Conservation (phyloP, 1,140 invertebrate genomes). For the Temnothorax nylanderi region DNA sequence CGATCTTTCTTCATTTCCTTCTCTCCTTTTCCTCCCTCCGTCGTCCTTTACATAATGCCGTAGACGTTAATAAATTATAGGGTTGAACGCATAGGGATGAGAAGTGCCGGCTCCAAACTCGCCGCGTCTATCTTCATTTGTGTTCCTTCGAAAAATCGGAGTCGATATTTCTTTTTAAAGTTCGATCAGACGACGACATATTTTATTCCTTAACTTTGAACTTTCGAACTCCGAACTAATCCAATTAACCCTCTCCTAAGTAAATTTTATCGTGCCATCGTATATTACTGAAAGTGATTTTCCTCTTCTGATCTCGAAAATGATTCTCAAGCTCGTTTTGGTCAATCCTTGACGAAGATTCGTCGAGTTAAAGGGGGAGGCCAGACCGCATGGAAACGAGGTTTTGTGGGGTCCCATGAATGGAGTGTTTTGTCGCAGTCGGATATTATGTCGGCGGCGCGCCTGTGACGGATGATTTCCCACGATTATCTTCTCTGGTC, state of each 20-base stretch:
- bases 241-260: background rate
- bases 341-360: background rate
- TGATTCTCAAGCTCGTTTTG: background rate
- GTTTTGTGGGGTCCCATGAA: constrained; percentile 37
- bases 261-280: background rate
- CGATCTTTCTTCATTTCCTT: background rate
- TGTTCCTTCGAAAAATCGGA: background rate
- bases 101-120: background rate
- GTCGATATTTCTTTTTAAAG: background rate
- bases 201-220: background rate
- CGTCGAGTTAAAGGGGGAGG: background rate
- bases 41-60: background rate
- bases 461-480: constrained; percentile 39
- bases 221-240: background rate
- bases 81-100: background rate
- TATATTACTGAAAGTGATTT: background rate
- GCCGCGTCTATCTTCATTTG: background rate
- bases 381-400: background rate
- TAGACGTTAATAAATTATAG: constrained; percentile 29
- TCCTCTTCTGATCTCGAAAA: background rate
- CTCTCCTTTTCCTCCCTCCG: background rate
- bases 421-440: constrained; percentile 21
- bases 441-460: constrained; percentile 11
- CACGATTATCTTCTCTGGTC: constrained; percentile 44
- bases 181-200: background rate